Base-by-base conservation (phyloP, 1,140 invertebrate genomes). In the Drosophila melanica region DNA sequence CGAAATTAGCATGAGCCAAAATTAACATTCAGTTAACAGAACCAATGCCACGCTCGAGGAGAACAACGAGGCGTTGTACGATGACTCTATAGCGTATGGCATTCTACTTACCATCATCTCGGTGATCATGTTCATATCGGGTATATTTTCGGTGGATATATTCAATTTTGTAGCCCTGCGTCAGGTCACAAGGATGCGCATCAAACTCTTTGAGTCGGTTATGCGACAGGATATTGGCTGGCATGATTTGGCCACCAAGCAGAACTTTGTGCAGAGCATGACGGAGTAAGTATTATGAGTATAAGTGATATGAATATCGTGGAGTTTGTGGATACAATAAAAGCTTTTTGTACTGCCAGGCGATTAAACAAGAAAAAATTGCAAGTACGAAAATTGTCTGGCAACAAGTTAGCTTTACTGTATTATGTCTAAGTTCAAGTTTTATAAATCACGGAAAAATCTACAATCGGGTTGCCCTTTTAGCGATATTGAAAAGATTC, bases 201-300 rank as follows among this genome's bases (percentile, higher is more conserved):
- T 94, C 76, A 93, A 93, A 77, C 96, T 97, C 70, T 93, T 98
- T 4, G 93, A 94, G 51, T 94, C 96, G 2, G 94, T 97, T 0
- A 92, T 99, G 14, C 94, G 96, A 39, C 98, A 98, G 91, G 97
- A 98, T 81, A 97, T 98, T 87, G 94, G 95, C 3, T 99, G 97
- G 96, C 98, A 97, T 92, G 98, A 98, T 90, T 95, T 95, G 2
- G 87, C 87, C 94, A 95, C 96, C 48, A 96, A 96, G 23, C 96
- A 97, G 81, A 97, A 98, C 92, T 96, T 99, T 87, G 97, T 97
- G 18, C 95, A 96, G 55, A 94, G 96, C 85, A 94, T 98, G 53
- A 95, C 97, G 23, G 97, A 98, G 97, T 98, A 66, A 75, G 79
- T 84, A 53, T 35, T 35, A 4, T 5, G 4, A 14, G 8, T 4